Base-by-base conservation (phyloP, 1,140 invertebrate genomes). In the Cyphomyrmex costatus region DNA sequence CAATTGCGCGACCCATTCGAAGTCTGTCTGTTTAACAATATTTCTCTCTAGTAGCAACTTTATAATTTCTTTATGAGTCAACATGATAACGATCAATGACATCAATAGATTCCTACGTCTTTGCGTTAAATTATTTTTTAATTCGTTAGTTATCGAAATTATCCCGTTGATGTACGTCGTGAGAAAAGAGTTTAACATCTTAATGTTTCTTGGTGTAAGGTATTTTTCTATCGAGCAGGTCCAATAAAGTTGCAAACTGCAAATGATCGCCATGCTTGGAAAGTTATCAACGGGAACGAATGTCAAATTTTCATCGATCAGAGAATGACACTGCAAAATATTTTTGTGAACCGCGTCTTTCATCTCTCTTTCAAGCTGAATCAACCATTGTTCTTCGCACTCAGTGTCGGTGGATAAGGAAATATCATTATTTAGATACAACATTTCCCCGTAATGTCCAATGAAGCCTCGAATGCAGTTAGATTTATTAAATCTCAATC, bases 1-100 rank as follows among this genome's bases (percentile, higher is more conserved):
- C 10, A 98, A 96, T 94, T 99, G 98, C 90, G 98, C 97, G 90
- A 98, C 96, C 98, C 98, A 99, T 93, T 98, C 97, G 95, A 99
- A 99, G 92, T 99, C 98, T 3, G 95, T 95, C 0, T 96, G 94
- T 70, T 87, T 91, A 21, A 89, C 84, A 6, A 96, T 91, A 27
- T 96, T 94, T 46, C 95, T 95, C 0, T 95, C 90, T 12, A 96
- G 92, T n/a, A 98, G 91, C 49, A 96, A 92, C 7, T 93, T 92
- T 12, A 96, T 92, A 7, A 97, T 95, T 88, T 97, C 96, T 87
- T 96, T 94, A 14, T 97, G 96, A 88, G 97, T 95, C 27, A 97
- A 96, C 88, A 96, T 95, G 61, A 97, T 92, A 7, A 96, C 95
- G 36, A 97, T 96, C 49, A 97, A 92, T 12, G 95, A 94, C 65